Base-by-base conservation (phyloP, 2,113 vertebrate species). In the Toxotes chatareus region DNA sequence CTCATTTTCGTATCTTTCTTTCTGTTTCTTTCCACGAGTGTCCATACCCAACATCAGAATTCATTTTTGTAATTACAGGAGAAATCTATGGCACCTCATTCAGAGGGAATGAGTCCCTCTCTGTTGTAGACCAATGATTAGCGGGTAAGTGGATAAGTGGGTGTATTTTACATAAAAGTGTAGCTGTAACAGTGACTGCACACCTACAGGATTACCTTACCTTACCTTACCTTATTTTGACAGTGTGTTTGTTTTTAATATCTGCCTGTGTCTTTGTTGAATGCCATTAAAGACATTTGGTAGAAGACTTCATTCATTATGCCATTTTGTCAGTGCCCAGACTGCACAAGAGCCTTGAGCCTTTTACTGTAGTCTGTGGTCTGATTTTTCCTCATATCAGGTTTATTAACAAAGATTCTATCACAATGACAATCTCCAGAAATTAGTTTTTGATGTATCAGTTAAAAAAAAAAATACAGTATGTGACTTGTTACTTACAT, bases 161-260 rank as follows among this genome's bases (percentile, higher is more conserved):
- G 80, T 76, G 71, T 55, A 83, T 86, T 92, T 82, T 77, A 73
- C 65, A 80, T 85, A 70, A 77, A 82, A 86, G 46, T 57, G 57
- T 31, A 21, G 80, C 73, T 79, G 46, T 63, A 78, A 77, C 70
- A 86, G 73, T 73, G 57, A 83, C 82, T 89, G 86, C 59, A 87
- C 85, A 91, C 89, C 87, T 85, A 88, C 83, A 56, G 47, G 36
- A 51, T 78, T 84, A 86, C 76, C 72, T 76, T 67, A 56, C 61
- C n/a, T n/a, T n/a, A n/a, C n/a, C n/a, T n/a, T n/a, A n/a, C n/a
- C n/a, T n/a, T 80, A 42, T 79, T 86, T 73, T 70, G 53, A 71
- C 32, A 73, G 23, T 51, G 42, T 55, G 17, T 74, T 63, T 78
- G 49, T 51, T 62, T 55, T 55, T 10, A 14, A 36, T 56, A 19